Base-by-base conservation (phyloP, 2,113 vertebrate species). In the Rhynchomys soricoides region DNA sequence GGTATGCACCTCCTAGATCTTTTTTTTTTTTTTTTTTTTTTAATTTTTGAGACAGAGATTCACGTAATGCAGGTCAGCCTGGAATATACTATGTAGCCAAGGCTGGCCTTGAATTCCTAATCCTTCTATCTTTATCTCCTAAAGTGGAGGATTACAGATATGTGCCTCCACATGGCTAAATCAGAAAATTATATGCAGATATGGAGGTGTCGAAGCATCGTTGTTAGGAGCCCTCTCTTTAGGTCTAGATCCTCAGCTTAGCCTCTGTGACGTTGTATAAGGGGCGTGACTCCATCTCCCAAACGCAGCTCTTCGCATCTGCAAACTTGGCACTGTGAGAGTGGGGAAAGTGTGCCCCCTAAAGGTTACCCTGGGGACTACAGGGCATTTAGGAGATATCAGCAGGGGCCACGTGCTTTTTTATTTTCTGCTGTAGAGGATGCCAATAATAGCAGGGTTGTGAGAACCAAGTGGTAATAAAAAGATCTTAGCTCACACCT, bases 371-470 rank as follows among this genome's bases (percentile, higher is more conserved):
- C 11, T 43, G 92, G 89, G 73, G 59, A 79, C 37, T 64, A 16
- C 22, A 26, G 64, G 52, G 16, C 77, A 52, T 78, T 79, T 57
- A 10, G 11, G 17, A 29, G 0, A 0, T 73, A 12, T 57, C 34
- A 22, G 78, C 29, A 82, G 62, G n/a, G 24, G 55, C 34, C 24
- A 24, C 7, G 37, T 48, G 66, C 57, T 70, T 88, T 70, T 88
- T 94, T 45, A 77, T 66, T 75, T 90, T n/a, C 89, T 59, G 29
- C 77, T 91, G 77, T 64, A n/a, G 86, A 70, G 70, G 59, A 89
- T 16, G 31, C 66, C 73, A n/a, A 70, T 40, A 73, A 92, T 37
- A 87, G 78, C 62, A 87, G 66, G 71, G 22, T 29, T 57, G 40
- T 91, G 59, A 86, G 55, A 93, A 82, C 9, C 40, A n/a, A 95